Base-by-base conservation (phyloP, 2,888 invertebrate genomes). In the Parthenolecanium corni region DNA sequence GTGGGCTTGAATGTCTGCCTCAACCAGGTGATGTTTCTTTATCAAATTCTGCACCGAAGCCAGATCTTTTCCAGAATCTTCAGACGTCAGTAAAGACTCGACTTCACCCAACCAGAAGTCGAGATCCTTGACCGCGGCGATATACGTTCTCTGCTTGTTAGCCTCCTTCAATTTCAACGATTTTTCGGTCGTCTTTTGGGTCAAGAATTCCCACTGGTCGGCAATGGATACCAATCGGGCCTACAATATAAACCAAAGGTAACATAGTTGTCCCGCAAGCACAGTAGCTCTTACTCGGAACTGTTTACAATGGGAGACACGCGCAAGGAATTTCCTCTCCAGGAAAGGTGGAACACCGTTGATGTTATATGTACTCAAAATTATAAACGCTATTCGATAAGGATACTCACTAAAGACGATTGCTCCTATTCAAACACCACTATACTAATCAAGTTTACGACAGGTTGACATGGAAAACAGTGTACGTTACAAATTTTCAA, bases 51-150 rank as follows among this genome's bases (percentile, higher is more conserved):
- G 97, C 24, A 97, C 97, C 0, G 95, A 94, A 1, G 95, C 93
- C 69, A 98, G 79, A 77, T 98, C 98, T 75, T 96, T 97, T 67
- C 97, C 97, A 52, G 93, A 89, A 76, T 97, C 97, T 74, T 97
- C 96, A 31, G 91, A 92, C 2, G 92, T 92, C 69, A 97, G 75
- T 66, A 97, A 78, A 73, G 92, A 92, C 73, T 96, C 96, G 66
- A 96, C 95, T 81, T 98, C 97, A 70, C 97, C 97, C 64, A 99
- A 83, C 98, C 98, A 98, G 78, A 99, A 98, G 78, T 99, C 98
- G 68, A 98, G 82, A 77, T 98, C 98, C 76, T 99, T 98, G 67
- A 98, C 96, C 40, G 94, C 97, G 65, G 98, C 98, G 76, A 98
- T 97, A 79, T 97, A 99, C 0, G 95, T 95, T 68, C 97, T 84